Evolutionary conservation across 1,140 invertebrate genomes (phyloP).

Genomic region (Aphidius gifuensis): DNA sequence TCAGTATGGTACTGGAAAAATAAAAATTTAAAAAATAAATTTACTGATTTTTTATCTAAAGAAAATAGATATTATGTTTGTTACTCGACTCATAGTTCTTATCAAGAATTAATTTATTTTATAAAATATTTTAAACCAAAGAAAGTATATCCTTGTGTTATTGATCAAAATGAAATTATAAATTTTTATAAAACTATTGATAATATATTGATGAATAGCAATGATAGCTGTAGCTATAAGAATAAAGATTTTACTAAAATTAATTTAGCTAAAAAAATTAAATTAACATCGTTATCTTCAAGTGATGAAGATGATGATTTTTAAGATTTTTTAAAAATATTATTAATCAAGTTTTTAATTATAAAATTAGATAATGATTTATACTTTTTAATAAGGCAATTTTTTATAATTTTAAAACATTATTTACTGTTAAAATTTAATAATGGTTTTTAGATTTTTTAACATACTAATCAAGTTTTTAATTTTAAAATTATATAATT

Average conservation of each 20-base stretch:
- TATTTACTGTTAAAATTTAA: too few relatives aligned
- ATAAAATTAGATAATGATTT: not conserved
- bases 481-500: too few relatives aligned
- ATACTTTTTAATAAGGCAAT: not conserved
- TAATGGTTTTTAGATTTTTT: too few relatives aligned
- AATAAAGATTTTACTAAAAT: slow-evolving; percentile 22
- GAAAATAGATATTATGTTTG: slow-evolving; percentile 55
- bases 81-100: slow-evolving; percentile 65
- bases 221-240: slow-evolving; percentile 15
- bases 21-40: slow-evolving; percentile 33
- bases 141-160: slow-evolving; percentile 55
- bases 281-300: slow-evolving; percentile 30
- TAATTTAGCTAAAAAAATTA: slow-evolving; percentile 22
- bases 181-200: slow-evolving; percentile 2
- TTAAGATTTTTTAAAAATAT: slow-evolving; percentile 13
- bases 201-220: not conserved
- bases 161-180: slow-evolving; percentile 26
- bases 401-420: too few relatives aligned
- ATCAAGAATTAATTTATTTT: slow-evolving; percentile 57
- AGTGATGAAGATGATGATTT: slow-evolving; percentile 35
- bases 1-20: slow-evolving; percentile 57
- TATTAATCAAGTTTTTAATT: not conserved
- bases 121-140: slow-evolving; percentile 57
- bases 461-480: too few relatives aligned
- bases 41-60: slow-evolving; percentile 37